Evolutionary conservation across 2,888 invertebrate genomes (phyloP).

Genomic region (Trilocha varians): DNA sequence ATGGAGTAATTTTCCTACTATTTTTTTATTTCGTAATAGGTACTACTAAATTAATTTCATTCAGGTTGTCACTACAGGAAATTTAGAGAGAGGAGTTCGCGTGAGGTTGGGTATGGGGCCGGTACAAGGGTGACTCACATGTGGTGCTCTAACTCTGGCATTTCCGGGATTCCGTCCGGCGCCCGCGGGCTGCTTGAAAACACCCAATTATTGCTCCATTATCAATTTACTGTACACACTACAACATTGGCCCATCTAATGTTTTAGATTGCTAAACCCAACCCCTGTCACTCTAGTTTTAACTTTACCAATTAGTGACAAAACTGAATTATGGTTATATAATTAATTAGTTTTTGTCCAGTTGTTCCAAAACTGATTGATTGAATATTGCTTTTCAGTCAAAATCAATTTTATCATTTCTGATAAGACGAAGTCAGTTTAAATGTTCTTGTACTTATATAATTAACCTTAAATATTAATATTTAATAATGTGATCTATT

Average conservation of each 20-base stretch:
- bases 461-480: too few species aligned
- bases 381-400: too few species aligned
- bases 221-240: background rate
- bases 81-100: background rate
- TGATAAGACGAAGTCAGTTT: too few species aligned
- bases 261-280: background rate
- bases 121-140: background rate
- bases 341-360: too few species aligned
- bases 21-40: background rate
- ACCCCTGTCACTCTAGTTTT: background rate
- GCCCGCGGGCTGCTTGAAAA: background rate
- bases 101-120: background rate
- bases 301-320: background rate
- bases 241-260: background rate
- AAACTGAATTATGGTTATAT: too few species aligned
- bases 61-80: background rate
- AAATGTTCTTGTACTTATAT: too few species aligned
- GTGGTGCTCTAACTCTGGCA: background rate
- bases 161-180: background rate
- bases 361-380: too few species aligned
- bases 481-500: too few species aligned
- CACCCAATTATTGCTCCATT: background rate
- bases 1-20: too few species aligned
- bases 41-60: slow-evolving; percentile 4
- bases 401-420: too few species aligned